phyloP scores from a whole-genome alignment of 1,140 invertebrate genomes.

The Diorhabda elongata region DNA sequence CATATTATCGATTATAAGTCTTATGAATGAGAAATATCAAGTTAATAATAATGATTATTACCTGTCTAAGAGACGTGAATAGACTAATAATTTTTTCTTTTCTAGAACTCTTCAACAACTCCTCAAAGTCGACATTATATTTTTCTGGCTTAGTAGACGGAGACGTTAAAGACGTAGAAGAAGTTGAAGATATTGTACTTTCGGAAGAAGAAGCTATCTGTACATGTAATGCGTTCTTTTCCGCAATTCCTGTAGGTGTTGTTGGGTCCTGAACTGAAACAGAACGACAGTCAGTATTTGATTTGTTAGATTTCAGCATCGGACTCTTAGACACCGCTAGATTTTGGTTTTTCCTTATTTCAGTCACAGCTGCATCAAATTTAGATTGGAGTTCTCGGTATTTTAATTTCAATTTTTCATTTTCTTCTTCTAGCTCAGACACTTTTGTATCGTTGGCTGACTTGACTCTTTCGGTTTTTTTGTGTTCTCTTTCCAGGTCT shows the following conservation, averaged over 20 bases:
- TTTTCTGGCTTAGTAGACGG: conserved; percentile 26
- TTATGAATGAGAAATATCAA: background rate
- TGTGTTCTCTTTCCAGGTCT: conserved; percentile 25
- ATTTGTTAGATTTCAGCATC: conserved; percentile 14
- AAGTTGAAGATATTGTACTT: conserved; percentile 15
- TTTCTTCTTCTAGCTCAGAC: conserved; percentile 31
- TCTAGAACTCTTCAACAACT: conserved; percentile 11
- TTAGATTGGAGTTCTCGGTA: conserved; percentile 31
- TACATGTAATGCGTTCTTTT: conserved; percentile 34
- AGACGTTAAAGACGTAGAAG: background rate
- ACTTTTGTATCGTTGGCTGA: conserved; percentile 31
- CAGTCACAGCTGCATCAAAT: conserved; percentile 31
- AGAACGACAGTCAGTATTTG: conserved; percentile 40
- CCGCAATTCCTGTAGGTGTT: conserved; percentile 34
- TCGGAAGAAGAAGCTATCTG: conserved; percentile 22
- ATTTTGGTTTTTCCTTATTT: conserved; percentile 35
- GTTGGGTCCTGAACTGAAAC: conserved; percentile 42
- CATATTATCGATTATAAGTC: background rate
- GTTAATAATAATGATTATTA: background rate
- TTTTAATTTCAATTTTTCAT: conserved; percentile 33
- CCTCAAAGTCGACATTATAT: conserved; percentile 21
- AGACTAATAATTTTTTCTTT: conserved; percentile 20
- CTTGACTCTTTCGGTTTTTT: conserved; percentile 25
- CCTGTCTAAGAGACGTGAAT: conserved; percentile 18
- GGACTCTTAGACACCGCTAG: conserved; percentile 32